These are phyloP conservation scores for Atherinosoma microstoma DNA, from an alignment of 2,797 vertebrate genomes.

Conservation along the genomic window DNA sequence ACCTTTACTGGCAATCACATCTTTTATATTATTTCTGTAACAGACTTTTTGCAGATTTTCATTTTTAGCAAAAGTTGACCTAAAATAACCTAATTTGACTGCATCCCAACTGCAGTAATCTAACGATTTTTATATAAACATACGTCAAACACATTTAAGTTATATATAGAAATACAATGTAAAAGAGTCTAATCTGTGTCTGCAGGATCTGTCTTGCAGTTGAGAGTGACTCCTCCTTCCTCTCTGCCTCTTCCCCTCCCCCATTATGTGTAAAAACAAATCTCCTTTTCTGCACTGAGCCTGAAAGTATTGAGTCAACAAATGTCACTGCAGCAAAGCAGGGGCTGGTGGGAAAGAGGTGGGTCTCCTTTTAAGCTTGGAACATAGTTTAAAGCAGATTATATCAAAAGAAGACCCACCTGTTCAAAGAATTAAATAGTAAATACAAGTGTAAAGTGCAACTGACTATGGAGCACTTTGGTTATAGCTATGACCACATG, in stretches of 20 bases:
- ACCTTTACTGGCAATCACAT: not conserved
- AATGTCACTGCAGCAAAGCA: constrained; percentile 80
- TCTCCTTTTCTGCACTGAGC: constrained; percentile 83
- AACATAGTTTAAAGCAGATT: constrained; percentile 78
- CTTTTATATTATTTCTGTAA: not conserved
- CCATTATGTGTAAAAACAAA: constrained; percentile 83
- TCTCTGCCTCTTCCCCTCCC: constrained; percentile 72
- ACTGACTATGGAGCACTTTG: not conserved
- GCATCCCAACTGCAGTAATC: not conserved
- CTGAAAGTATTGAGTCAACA: constrained; percentile 87
- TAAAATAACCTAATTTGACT: not conserved
- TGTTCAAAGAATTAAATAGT: constrained; percentile 72
- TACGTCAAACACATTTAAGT: not conserved
- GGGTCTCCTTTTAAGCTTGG: constrained; percentile 78
- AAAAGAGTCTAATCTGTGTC: constrained; percentile 52
- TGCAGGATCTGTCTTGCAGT: constrained; percentile 54
- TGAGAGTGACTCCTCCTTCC: constrained; percentile 64
- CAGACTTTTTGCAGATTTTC: not conserved
- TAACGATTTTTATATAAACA: not conserved
- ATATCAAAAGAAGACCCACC: constrained; percentile 82
- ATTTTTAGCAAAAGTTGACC: not conserved
- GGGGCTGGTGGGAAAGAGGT: constrained; percentile 71
- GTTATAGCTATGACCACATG: constrained; percentile 2
- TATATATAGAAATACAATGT: constrained; percentile 18
- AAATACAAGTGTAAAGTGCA: constrained; percentile 5